phyloP scores from a whole-genome alignment of 2,113 vertebrate species.

The Dissostichus mawsoni region DNA sequence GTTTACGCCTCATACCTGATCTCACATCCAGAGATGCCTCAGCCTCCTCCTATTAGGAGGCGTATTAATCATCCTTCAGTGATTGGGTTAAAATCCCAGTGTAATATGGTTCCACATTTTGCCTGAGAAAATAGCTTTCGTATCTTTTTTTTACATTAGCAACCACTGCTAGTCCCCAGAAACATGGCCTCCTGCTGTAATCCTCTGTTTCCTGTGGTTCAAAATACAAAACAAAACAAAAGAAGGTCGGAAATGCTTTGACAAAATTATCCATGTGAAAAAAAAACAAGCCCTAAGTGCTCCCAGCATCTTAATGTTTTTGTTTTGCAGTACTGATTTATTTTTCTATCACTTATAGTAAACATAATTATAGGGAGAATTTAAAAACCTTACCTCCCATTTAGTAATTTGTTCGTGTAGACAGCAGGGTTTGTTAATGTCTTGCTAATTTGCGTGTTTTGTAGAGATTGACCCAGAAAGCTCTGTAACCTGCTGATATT shows the following conservation, averaged over 20 bases:
- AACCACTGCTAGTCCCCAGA: conserved; percentile 4
- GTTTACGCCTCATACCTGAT: conserved; percentile 50
- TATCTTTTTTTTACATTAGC: conserved; percentile 27
- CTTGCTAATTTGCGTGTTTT: conserved; percentile 7
- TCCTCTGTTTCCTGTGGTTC: not conserved
- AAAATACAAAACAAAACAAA: conserved; percentile 9
- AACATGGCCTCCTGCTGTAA: not conserved
- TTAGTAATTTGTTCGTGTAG: conserved; percentile 25
- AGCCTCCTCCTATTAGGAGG: conserved; percentile 67
- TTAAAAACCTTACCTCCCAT: conserved; percentile 14
- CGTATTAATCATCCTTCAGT: conserved; percentile 74
- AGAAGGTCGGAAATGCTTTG: not conserved
- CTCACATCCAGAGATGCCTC: conserved; percentile 48
- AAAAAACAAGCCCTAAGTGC: not conserved
- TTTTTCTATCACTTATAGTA: not conserved
- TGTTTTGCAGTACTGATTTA: conserved; percentile 7
- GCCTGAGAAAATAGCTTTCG: not conserved
- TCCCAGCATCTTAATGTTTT: conserved; percentile 9
- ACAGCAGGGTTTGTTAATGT: conserved; percentile 10
- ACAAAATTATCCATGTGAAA: conserved; percentile 29
- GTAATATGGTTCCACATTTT: conserved; percentile 4
- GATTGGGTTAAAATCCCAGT: conserved; percentile 61
- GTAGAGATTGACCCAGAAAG: conserved; percentile 4
- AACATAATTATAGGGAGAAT: conserved; percentile 6
- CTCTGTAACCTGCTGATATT: conserved; percentile 16